Evolutionary conservation across 2,113 vertebrate species (phyloP).

Genomic region (Gorsachius goisagi): DNA sequence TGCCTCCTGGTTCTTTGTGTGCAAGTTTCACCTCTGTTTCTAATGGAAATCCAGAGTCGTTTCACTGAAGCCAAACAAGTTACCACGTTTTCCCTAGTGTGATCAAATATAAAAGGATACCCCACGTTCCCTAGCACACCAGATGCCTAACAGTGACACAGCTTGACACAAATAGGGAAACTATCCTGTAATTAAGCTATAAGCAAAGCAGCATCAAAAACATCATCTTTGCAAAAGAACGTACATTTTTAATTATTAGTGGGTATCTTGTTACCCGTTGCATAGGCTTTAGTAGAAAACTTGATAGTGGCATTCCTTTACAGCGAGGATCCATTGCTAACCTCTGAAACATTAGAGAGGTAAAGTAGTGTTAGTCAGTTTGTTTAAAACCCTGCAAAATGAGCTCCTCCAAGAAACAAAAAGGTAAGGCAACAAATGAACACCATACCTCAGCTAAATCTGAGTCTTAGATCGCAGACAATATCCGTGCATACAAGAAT

Average conservation of each 20-base stretch:
- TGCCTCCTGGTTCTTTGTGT: background rate
- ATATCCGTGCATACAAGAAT: background rate
- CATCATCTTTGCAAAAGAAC: slow-evolving; percentile 23
- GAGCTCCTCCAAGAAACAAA: background rate
- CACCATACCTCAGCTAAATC: background rate
- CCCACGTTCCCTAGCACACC: background rate
- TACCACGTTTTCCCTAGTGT: background rate
- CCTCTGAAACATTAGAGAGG: slow-evolving; percentile 79
- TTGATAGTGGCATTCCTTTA: slow-evolving; percentile 98
- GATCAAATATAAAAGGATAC: background rate
- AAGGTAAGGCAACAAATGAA: background rate
- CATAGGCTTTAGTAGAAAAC: slow-evolving; percentile 98
- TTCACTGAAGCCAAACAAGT: background rate
- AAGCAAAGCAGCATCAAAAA: slow-evolving; percentile 25
- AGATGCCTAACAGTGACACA: background rate
- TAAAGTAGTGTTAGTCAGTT: slow-evolving; percentile 29
- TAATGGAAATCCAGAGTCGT: background rate
- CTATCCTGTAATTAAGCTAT: background rate
- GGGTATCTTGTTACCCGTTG: slow-evolving; percentile 97
- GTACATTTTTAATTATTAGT: slow-evolving; percentile 97
- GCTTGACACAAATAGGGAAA: background rate
- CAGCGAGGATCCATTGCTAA: slow-evolving; percentile 96
- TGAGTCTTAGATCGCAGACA: background rate
- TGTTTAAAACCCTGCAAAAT: background rate
- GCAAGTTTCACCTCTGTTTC: background rate